phyloP scores from a whole-genome alignment of 2,888 invertebrate genomes.

The Phyllotreta cruciferae region DNA sequence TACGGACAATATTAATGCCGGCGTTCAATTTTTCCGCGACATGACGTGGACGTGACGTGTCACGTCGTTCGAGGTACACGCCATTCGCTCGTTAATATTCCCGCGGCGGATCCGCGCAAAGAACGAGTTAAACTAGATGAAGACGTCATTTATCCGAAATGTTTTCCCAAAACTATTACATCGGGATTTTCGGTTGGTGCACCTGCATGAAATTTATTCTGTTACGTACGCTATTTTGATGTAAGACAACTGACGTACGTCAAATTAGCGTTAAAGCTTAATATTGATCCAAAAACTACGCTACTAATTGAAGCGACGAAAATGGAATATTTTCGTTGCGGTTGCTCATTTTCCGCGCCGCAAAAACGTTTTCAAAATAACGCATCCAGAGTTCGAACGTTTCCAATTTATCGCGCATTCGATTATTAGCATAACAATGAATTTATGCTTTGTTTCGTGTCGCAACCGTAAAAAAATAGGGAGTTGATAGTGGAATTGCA shows the following conservation, averaged over 20 bases:
- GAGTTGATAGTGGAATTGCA: slow-evolving; percentile 7
- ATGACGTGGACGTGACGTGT: slow-evolving; percentile 32
- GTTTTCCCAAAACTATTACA: slow-evolving; percentile 25
- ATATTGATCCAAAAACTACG: no score
- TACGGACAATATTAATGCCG: slow-evolving; percentile 21
- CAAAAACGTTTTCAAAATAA: no score
- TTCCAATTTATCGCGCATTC: slow-evolving; percentile 5
- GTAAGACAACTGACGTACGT: no score
- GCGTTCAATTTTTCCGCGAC: slow-evolving; percentile 32
- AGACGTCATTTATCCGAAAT: slow-evolving; percentile 5
- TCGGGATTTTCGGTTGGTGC: not conserved
- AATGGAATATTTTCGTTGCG: no score
- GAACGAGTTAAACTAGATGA: slow-evolving; percentile 22
- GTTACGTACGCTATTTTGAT: no score
- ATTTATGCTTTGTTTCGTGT: slow-evolving; percentile 3
- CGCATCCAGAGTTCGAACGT: not conserved
- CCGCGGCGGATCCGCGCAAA: slow-evolving; percentile 10
- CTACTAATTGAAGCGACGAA: no score
- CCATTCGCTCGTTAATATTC: slow-evolving; percentile 23
- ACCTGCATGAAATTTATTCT: no score
- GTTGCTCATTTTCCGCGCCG: no score
- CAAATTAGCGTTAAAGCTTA: no score
- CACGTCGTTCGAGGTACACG: slow-evolving; percentile 13
- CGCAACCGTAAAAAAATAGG: not conserved
- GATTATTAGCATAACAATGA: slow-evolving; percentile 13